Conservation (phyloP, 92 coral and sea anemone genomes). For the Parazoanthus swiftii region DNA sequence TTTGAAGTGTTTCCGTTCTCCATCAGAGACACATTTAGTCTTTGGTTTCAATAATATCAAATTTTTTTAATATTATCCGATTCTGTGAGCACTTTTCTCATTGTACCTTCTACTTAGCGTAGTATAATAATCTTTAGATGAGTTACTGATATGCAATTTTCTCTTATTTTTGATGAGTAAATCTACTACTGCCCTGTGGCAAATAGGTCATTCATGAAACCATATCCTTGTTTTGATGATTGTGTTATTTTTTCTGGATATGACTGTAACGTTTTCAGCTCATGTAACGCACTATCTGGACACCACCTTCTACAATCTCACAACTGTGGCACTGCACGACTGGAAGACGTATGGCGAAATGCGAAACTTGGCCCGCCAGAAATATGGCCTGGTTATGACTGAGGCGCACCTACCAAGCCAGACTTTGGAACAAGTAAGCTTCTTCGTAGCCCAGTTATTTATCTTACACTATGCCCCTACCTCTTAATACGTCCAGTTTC, state of each 20-base stretch:
- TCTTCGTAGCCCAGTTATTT: background rate
- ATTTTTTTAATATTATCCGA: too few species aligned
- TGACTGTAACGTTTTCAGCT: slow-evolving; percentile 43
- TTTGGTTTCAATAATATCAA: too few species aligned
- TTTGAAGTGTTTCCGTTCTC: too few species aligned
- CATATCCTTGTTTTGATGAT: background rate
- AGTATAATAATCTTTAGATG: too few species aligned
- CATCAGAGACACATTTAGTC: too few species aligned
- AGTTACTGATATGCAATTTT: too few species aligned
- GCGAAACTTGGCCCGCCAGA: slow-evolving; percentile 93
- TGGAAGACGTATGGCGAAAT: slow-evolving; percentile 99
- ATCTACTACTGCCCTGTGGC: too few species aligned
- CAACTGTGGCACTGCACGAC: slow-evolving; percentile 97
- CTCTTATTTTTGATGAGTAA: too few species aligned
- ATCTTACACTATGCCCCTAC: background rate
- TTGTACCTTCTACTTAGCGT: too few species aligned
- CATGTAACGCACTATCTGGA: slow-evolving; percentile 95
- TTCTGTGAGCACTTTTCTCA: too few species aligned
- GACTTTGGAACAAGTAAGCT: slow-evolving; percentile 89
- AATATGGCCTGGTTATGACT: slow-evolving; percentile 91
- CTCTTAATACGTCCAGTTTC: too few species aligned
- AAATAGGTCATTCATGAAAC: background rate
- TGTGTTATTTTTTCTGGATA: background rate
- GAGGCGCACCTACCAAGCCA: slow-evolving; percentile 98
- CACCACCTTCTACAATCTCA: slow-evolving; percentile 91